phyloP scores from a whole-genome alignment of 35 echinoderm and acorn worm species.

The Heliocidaris erythrogramma region DNA sequence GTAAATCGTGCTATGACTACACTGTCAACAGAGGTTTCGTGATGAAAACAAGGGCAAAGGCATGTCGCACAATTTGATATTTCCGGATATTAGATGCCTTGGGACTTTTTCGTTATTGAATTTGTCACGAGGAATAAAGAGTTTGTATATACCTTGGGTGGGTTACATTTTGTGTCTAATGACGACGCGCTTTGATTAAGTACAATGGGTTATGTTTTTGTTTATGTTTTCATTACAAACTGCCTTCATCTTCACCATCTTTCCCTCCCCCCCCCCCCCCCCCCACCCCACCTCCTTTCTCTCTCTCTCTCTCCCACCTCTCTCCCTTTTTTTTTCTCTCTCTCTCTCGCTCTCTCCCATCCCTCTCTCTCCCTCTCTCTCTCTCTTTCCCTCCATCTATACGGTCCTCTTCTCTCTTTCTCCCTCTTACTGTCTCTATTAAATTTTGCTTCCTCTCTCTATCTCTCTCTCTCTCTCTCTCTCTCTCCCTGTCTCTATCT shows the following conservation, averaged over 20 bases:
- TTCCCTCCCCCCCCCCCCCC: too few relatives aligned
- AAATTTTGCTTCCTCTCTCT: too few relatives aligned
- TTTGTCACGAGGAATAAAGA: neutral
- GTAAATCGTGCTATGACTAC: constrained; percentile 3
- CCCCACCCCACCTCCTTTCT: too few relatives aligned
- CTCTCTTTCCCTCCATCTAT: too few relatives aligned
- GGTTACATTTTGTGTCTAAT: neutral
- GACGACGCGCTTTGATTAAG: neutral
- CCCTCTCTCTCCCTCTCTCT: too few relatives aligned
- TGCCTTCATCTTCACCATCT: neutral
- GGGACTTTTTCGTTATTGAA: neutral
- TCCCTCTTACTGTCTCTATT: too few relatives aligned
- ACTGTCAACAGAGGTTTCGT: neutral
- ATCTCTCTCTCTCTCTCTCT: too few relatives aligned
- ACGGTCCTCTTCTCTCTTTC: too few relatives aligned
- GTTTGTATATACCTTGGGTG: neutral
- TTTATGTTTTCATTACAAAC: neutral
- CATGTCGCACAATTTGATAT: neutral
- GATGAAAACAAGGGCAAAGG: neutral
- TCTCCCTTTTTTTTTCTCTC: neutral
- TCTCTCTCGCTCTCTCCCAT: neutral
- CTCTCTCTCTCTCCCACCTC: neutral
- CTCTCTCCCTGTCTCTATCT: neutral
- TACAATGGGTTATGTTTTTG: neutral
- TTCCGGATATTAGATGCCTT: neutral